Evolutionary conservation across 2,113 vertebrate species (phyloP).

Genomic region (Rana temporaria): DNA sequence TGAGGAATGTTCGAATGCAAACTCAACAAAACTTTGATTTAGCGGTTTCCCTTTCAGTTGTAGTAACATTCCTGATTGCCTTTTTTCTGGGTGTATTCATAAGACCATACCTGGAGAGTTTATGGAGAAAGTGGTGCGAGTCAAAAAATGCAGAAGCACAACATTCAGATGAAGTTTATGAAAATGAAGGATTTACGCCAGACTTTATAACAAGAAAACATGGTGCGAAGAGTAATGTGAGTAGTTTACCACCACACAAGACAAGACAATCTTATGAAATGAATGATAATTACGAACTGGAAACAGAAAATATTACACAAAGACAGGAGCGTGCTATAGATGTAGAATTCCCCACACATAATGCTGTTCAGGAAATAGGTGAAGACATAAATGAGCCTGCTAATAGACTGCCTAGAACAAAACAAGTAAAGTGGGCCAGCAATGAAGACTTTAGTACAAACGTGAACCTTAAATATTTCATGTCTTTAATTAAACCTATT

Average conservation of each 20-base stretch:
- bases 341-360: background rate
- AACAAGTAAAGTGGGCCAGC: slow-evolving; percentile 6
- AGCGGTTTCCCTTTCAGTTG: slow-evolving; percentile 82
- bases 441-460: background rate
- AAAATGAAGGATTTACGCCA: slow-evolving; percentile 76
- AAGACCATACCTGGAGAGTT: slow-evolving; percentile 77
- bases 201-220: slow-evolving; percentile 35
- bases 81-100: slow-evolving; percentile 84
- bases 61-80: slow-evolving; percentile 83
- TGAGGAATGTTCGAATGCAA: background rate
- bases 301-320: background rate
- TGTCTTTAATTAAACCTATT: slow-evolving; percentile 22
- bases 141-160: slow-evolving; percentile 58
- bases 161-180: slow-evolving; percentile 57
- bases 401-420: background rate
- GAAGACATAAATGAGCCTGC: background rate
- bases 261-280: background rate
- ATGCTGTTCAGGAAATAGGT: background rate
- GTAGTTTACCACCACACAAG: background rate
- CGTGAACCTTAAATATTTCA: background rate
- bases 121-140: slow-evolving; percentile 67
- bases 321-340: background rate
- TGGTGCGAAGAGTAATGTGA: background rate
- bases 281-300: background rate
- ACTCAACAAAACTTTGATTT: slow-evolving; percentile 67